Evolutionary conservation across 2,113 vertebrate genomes (phyloP).

Genomic region (Capreolus pygargus): DNA sequence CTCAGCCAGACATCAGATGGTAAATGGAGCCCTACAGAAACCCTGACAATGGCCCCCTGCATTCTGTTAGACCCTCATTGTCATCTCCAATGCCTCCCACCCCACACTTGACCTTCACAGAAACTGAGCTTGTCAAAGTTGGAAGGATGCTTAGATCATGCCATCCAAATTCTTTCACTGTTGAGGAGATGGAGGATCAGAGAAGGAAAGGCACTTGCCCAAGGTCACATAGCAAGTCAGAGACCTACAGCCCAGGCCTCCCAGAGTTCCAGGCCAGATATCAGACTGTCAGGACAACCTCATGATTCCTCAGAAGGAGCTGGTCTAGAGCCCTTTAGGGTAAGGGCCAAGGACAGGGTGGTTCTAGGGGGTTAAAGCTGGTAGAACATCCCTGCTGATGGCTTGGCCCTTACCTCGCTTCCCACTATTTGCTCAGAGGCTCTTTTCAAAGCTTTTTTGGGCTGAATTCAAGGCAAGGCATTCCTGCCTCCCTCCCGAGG

Average conservation of each 20-base stretch:
- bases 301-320: background rate
- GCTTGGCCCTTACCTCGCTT: background rate
- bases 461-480: slow-evolving; percentile 40
- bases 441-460: slow-evolving; percentile 19
- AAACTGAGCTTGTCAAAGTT: slow-evolving; percentile 27
- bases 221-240: slow-evolving; percentile 59
- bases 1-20: background rate
- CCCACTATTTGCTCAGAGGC: background rate
- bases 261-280: background rate
- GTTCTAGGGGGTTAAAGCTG: background rate
- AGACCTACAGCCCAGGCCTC: background rate
- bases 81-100: background rate
- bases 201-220: slow-evolving; percentile 44
- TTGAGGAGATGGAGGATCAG: background rate
- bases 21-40: background rate
- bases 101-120: slow-evolving; percentile 34
- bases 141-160: slow-evolving; percentile 24
- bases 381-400: background rate
- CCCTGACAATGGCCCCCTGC: background rate
- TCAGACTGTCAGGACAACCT: background rate
- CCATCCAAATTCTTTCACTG: slow-evolving; percentile 3
- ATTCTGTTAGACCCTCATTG: background rate
- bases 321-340: background rate
- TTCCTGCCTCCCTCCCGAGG: slow-evolving; percentile 23
- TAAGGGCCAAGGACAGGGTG: background rate